A percentile compares a stretch with the other conserved stretches of the same genome.
Evolutionary conservation across 2,888 invertebrate species (phyloP).

Genomic region (Synergus japonicus): DNA sequence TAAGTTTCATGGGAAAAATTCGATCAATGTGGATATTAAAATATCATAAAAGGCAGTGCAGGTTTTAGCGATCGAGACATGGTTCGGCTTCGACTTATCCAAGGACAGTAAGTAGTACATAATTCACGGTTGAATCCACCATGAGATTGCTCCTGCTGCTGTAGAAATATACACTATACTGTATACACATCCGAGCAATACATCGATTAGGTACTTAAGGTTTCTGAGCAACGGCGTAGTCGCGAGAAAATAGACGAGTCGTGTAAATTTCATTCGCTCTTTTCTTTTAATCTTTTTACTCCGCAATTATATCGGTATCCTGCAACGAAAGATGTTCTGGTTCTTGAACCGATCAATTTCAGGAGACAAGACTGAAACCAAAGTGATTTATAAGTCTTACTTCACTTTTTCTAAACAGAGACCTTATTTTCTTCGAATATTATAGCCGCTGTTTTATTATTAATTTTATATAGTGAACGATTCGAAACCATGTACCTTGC

Average conservation of each 20-base stretch:
- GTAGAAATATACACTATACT: conserved; percentile 9
- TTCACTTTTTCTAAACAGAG: not conserved
- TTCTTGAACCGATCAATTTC: conserved; percentile 34
- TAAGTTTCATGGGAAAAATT: conserved; percentile 57
- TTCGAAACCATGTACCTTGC: not conserved
- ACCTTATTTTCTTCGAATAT: not conserved
- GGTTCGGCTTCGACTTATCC: conserved; percentile 57
- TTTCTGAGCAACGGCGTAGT: conserved; percentile 33
- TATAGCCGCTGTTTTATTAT: not conserved
- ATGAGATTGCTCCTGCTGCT: conserved; percentile 57
- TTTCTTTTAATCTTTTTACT: conserved; percentile 19
- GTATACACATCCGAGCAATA: conserved; percentile 24
- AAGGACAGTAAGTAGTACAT: conserved; percentile 63
- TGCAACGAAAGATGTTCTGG: conserved; percentile 28
- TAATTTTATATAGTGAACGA: no score
- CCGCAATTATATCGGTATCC: conserved; percentile 35
- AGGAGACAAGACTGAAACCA: conserved; percentile 36
- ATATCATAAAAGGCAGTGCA: conserved; percentile 50
- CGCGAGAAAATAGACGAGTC: conserved; percentile 38
- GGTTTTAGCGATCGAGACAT: conserved; percentile 49
- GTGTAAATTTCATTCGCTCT: conserved; percentile 29
- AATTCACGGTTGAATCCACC: conserved; percentile 68
- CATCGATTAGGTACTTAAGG: conserved; percentile 32
- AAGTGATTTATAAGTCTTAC: conserved; percentile 31
- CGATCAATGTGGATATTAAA: conserved; percentile 49